Base-by-base conservation (phyloP, 2,113 vertebrate genomes). In the Melanerpes aurifrons region DNA sequence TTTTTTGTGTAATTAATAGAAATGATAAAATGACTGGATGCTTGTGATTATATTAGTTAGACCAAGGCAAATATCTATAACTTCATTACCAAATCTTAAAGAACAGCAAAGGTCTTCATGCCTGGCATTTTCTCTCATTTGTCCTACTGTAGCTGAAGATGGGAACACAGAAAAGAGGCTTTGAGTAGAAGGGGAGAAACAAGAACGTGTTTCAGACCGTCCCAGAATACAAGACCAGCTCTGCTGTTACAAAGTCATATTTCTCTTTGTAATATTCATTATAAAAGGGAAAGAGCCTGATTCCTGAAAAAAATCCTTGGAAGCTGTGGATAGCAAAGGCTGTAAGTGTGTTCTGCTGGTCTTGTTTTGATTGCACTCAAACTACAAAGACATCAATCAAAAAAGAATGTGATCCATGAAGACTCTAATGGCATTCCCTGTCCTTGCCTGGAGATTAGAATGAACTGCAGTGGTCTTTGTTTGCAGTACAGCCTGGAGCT, bases 1-100 rank as follows among this genome's bases (percentile, higher is more conserved):
- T 82, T 91, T 86, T 77, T 86, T 80, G 56, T 89, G 29, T 82
- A 61, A 83, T 73, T 53, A 70, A 71, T 71, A 47, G 48, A 89
- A 79, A 86, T 28, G 0, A 72, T 57, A 64, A 80, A 70, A 70
- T 61, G 6, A 66, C n/a, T 74, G 29, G 15, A 71, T 90, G 40
- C 9, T 68, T 12, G 12, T 48, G 8, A 37, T 84, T 67, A 18
- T 71, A 29, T 70, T 80, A 69, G 50, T 66, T 62, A 70, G 61
- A 71, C 10, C 26, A 87, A 79, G 45, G 85, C 15, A 83, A 90
- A 31, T 37, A 66, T 48, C 31, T 58, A 9, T 71, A 48, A 86
- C 26, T 68, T 81, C 10, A 43, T 81, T 64, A 74, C 22, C 54
- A 86, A 71, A 35, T 71, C 17, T 35, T 74, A 12, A 74, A 73